Evolutionary conservation across 1,140 invertebrate genomes (phyloP).

Genomic region (Euwallacea fornicatus): DNA sequence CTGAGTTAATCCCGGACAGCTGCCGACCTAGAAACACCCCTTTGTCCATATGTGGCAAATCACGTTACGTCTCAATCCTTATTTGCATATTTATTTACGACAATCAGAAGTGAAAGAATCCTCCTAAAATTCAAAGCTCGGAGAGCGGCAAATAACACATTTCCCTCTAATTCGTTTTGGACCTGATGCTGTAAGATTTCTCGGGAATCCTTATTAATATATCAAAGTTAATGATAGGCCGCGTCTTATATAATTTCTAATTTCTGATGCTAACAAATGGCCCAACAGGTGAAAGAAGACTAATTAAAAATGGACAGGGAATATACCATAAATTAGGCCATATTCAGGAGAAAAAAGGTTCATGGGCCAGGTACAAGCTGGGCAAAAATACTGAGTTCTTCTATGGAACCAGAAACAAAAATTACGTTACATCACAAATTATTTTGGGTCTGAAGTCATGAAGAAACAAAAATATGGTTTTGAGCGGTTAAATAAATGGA

Average conservation of each 20-base stretch:
- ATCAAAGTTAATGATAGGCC: conserved; percentile 36
- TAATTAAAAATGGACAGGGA: conserved; percentile 32
- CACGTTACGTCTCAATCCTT: neutral
- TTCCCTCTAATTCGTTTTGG: neutral
- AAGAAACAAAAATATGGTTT: too few relatives aligned
- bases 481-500: too few relatives aligned
- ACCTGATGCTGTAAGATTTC: too few relatives aligned
- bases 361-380: conserved; percentile 1
- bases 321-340: conserved; percentile 34
- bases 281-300: conserved; percentile 38
- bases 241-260: conserved; percentile 33
- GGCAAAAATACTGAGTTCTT: neutral
- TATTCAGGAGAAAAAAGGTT: conserved; percentile 25
- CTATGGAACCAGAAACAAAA: too few relatives aligned
- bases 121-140: neutral
- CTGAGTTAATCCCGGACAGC: conserved; percentile 16
- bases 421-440: too few relatives aligned
- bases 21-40: neutral
- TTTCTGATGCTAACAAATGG: conserved; percentile 37
- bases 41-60: neutral
- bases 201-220: conserved; percentile 25
- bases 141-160: neutral
- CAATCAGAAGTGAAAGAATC: neutral
- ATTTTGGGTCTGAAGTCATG: too few relatives aligned
- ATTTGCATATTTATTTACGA: too few relatives aligned